These are phyloP conservation scores for Gallinago jamesoni DNA, from an alignment of 2,113 vertebrate genomes.

Conservation along the genomic window DNA sequence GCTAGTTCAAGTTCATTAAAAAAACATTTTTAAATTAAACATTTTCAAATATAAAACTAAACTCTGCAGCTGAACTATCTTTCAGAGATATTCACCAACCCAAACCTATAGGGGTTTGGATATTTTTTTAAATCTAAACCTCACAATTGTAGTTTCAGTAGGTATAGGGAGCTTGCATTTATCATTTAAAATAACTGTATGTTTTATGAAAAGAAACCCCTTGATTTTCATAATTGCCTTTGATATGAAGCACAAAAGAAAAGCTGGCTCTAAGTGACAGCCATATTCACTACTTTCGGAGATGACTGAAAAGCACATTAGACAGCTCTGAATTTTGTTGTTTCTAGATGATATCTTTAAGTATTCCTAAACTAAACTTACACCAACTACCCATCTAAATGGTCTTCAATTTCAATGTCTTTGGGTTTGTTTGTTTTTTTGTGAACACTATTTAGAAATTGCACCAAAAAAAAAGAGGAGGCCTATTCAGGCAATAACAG, in stretches of 20 bases:
- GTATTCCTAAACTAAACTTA: background rate
- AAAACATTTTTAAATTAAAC: background rate
- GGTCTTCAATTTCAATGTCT: background rate
- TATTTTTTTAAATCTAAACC: background rate
- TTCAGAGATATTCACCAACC: background rate
- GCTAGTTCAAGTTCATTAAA: background rate
- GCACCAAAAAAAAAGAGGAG: background rate
- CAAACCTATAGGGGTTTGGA: background rate
- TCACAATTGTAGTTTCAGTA: background rate
- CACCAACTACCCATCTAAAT: background rate
- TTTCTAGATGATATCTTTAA: background rate
- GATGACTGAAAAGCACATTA: background rate
- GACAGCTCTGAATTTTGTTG: background rate
- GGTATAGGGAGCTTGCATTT: background rate
- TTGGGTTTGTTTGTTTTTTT: background rate
- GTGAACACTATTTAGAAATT: background rate
- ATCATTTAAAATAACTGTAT: background rate
- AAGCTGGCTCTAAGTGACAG: background rate
- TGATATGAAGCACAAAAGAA: background rate
- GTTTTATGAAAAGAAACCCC: background rate
- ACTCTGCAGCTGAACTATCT: background rate
- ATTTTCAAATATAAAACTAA: background rate
- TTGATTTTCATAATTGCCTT: background rate
- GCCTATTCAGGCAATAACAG: background rate
- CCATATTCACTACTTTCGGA: background rate